A percentile compares a stretch with the other conserved stretches of the same genome.
phyloP scores from a whole-genome alignment of 1,140 invertebrate genomes.

The Solen grandis region DNA sequence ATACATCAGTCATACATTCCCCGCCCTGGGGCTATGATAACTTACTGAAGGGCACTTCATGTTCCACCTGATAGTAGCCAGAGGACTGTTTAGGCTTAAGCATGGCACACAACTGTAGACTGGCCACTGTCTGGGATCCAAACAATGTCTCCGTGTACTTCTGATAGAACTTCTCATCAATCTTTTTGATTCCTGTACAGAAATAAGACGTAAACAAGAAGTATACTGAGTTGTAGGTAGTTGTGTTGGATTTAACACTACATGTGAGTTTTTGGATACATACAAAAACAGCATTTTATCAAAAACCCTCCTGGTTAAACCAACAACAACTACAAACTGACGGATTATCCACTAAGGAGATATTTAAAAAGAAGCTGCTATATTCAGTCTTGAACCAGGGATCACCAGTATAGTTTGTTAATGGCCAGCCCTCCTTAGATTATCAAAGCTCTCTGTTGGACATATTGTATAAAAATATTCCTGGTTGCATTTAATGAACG shows the following conservation, averaged over 20 bases:
- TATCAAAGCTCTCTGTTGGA: no score
- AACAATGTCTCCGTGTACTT: slow-evolving; percentile 39
- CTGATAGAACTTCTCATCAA: slow-evolving; percentile 33
- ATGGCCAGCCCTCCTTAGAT: no score
- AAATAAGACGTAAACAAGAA: no score
- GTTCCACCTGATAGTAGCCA: slow-evolving; percentile 60
- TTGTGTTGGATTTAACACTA: no score
- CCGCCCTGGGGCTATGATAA: no score
- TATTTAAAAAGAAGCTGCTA: no score
- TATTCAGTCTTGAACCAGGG: no score
- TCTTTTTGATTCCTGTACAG: slow-evolving; percentile 51
- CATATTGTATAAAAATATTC: no score
- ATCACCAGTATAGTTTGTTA: no score
- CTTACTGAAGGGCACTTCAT: slow-evolving; percentile 45
- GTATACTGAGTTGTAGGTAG: no score
- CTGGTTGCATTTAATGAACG: no score
- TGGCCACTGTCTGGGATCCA: slow-evolving; percentile 31
- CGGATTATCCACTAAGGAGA: not conserved
- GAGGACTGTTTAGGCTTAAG: slow-evolving; percentile 44
- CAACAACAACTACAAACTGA: not conserved
- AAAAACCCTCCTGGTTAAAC: not conserved
- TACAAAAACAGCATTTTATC: not conserved
- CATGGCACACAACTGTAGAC: slow-evolving; percentile 57
- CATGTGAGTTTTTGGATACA: not conserved
- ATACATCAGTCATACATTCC: no score